Conservation (phyloP, 2,113 vertebrate genomes). For the Setophaga coronata region DNA sequence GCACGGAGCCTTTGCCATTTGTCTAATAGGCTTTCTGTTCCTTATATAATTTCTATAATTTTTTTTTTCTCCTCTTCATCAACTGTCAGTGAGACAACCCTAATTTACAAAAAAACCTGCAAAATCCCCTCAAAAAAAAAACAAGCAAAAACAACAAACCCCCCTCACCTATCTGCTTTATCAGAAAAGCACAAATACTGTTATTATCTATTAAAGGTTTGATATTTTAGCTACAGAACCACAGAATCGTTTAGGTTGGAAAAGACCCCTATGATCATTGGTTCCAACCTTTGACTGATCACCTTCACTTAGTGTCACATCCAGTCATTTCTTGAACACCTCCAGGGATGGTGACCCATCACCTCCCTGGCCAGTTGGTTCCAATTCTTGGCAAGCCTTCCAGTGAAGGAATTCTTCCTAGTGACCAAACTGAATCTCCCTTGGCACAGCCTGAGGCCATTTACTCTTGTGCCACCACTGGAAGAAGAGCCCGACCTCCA, state of each 20-base stretch:
- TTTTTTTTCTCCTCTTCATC: neutral
- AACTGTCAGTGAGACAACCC: fast-evolving
- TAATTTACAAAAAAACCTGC: neutral
- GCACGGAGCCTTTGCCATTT: fast-evolving
- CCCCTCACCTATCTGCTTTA: neutral
- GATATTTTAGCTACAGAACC: neutral
- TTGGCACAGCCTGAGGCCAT: neutral
- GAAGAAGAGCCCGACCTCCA: no score
- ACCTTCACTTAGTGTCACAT: neutral
- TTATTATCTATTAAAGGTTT: neutral
- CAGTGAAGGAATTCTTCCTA: neutral
- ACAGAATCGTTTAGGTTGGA: neutral
- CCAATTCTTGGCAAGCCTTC: neutral
- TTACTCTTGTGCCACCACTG: no score
- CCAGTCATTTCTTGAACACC: neutral
- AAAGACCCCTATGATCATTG: neutral
- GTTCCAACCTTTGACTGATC: neutral
- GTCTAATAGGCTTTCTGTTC: neutral
- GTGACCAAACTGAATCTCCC: neutral
- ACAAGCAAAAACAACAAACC: fast-evolving
- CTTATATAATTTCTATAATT: neutral
- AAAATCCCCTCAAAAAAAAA: fast-evolving
- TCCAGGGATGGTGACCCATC: neutral
- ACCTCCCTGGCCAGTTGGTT: fast-evolving
- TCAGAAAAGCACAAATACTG: neutral